Evolutionary conservation across 2,113 vertebrate species (phyloP), one percentile per base, ranked within the genome.

Genomic region (Muntiacus muntjak): DNA sequence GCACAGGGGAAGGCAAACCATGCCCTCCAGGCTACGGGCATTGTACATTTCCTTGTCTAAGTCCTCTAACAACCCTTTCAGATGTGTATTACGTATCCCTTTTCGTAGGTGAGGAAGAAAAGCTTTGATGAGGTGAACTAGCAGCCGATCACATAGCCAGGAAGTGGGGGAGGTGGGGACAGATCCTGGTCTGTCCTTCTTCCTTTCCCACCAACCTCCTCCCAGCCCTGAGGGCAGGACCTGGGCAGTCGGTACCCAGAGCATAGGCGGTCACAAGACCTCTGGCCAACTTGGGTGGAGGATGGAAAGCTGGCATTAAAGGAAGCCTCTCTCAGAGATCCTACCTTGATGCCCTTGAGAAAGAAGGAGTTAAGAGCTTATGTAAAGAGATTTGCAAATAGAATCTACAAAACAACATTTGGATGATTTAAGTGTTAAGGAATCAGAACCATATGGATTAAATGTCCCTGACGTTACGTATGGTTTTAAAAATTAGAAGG

Each of bases 381-480:
- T 97, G 87, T 97, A 97, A 98, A 98, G 94, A 96, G 94, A 98
- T 98, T 96, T 98, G 96, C 98, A 98, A 97, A 97, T 97, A 98
- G 91, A 98, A 87, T 87, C 94, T 86, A 96, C 96, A 97, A 95
- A 97, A 98, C 98, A 98, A 98, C 97, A 97, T 98, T 98, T 97
- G 96, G 97, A 98, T 98, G 98, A 98, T 96, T 98, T 98, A 98
- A 98, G 97, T 98, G 98, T 97, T 97, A 97, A 98, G 95, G 97
- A 98, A 98, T 98, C 98, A 97, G 98, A 98, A 98, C 98, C 98
- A 98, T 98, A 98, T 98, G 98, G 98, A 98, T 98, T 98, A 97
- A 98, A 98, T 97, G 97, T 98, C 98, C 97, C 94, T 97, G 97
- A 92, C 25, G 91, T 98, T 98, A 98, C 81, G 96, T 98, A 98